phyloP scores from a whole-genome alignment of 2,797 vertebrate genomes.

The Lithobates sylvaticus region DNA sequence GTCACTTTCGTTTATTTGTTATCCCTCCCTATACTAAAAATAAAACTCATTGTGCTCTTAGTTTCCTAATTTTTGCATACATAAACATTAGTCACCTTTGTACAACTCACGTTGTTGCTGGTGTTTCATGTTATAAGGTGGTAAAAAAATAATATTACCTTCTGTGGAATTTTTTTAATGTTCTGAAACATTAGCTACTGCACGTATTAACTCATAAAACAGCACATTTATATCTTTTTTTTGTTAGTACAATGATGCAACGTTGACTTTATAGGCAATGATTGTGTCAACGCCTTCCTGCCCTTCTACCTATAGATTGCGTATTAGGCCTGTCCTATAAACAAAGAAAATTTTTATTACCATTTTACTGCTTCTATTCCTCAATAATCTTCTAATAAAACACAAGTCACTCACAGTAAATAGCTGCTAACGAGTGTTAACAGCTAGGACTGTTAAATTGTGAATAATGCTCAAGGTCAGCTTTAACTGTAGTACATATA shows the following conservation, averaged over 20 bases:
- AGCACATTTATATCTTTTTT: slow-evolving; percentile 41
- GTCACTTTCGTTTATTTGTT: slow-evolving; percentile 6
- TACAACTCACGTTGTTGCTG: slow-evolving; percentile 31
- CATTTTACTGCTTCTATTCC: slow-evolving; percentile 51
- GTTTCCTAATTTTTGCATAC: slow-evolving; percentile 29
- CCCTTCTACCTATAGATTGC: slow-evolving; percentile 28
- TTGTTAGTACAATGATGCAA: slow-evolving; percentile 58
- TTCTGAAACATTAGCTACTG: slow-evolving; percentile 52
- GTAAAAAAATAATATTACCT: slow-evolving; percentile 59
- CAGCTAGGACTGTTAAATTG: slow-evolving; percentile 23
- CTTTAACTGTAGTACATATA: slow-evolving; percentile 25
- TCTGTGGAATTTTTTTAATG: slow-evolving; percentile 61
- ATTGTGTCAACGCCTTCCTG: slow-evolving; percentile 37
- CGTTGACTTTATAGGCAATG: slow-evolving; percentile 56
- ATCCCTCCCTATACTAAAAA: slow-evolving; percentile 14
- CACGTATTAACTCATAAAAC: slow-evolving; percentile 62
- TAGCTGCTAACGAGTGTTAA: slow-evolving; percentile 52
- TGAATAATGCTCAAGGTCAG: slow-evolving; percentile 51
- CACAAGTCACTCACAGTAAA: slow-evolving; percentile 42
- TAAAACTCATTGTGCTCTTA: slow-evolving; percentile 18
- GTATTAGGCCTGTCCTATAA: slow-evolving; percentile 54
- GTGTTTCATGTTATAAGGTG: slow-evolving; percentile 43
- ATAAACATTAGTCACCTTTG: slow-evolving; percentile 51
- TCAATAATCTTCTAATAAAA: slow-evolving; percentile 63
- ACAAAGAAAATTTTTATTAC: slow-evolving; percentile 43